phyloP scores from a whole-genome alignment of 35 echinoderm and acorn worm species.

The Stichopus chloronotus region DNA sequence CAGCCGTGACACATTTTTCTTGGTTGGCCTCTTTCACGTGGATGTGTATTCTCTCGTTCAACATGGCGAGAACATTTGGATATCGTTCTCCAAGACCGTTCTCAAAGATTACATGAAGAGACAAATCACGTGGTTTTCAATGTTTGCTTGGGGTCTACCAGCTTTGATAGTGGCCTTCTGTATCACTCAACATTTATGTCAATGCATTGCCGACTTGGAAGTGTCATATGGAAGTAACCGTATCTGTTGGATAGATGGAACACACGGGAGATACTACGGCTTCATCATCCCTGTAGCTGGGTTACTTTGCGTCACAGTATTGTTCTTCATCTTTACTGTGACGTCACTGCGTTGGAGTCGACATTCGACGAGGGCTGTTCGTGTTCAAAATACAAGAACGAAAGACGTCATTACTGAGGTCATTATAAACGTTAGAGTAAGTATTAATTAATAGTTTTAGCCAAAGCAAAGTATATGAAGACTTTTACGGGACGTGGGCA shows the following conservation, averaged over 20 bases:
- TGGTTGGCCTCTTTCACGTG: slow-evolving; percentile 78
- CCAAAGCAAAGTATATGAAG: not conserved
- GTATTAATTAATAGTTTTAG: not conserved
- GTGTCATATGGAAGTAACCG: not conserved
- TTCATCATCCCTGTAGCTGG: not conserved
- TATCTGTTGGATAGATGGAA: not conserved
- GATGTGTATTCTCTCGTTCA: slow-evolving; percentile 74
- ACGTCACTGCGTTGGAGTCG: not conserved
- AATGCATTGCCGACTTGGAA: not conserved
- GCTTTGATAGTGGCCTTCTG: not conserved
- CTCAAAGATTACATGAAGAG: slow-evolving; percentile 1
- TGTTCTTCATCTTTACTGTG: slow-evolving; percentile 18
- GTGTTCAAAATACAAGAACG: not conserved
- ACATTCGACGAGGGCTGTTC: not conserved
- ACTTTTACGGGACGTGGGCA: too few species aligned
- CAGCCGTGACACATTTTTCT: slow-evolving; percentile 54
- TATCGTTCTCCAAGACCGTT: not conserved
- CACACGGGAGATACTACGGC: not conserved
- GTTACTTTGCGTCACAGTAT: not conserved
- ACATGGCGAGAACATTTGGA: slow-evolving; percentile 73
- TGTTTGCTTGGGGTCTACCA: slow-evolving; percentile 63
- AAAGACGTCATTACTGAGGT: not conserved
- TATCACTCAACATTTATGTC: not conserved
- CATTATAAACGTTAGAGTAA: slow-evolving; percentile 30
- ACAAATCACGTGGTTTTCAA: slow-evolving; percentile 22